Conservation (phyloP, 2,888 invertebrate species). For the Sylvicola cinctus region DNA sequence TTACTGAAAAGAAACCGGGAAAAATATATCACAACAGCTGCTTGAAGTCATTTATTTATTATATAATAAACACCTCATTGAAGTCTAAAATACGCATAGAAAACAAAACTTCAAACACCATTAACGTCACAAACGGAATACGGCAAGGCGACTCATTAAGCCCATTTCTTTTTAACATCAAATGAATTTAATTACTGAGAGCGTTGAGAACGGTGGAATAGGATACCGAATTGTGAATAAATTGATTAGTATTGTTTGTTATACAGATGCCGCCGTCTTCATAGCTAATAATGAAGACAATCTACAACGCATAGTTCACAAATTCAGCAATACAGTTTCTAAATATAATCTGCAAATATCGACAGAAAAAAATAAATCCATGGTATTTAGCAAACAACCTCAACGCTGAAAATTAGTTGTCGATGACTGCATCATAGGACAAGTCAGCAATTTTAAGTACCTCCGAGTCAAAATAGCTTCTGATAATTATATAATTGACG, state of each 20-base stretch:
- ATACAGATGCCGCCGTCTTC: background rate
- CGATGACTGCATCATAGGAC: background rate
- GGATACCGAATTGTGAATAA: background rate
- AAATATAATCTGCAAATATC: background rate
- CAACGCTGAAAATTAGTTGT: conserved; percentile 1
- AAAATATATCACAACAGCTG: no score
- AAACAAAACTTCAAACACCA: background rate
- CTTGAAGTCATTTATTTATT: no score
- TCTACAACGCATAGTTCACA: background rate
- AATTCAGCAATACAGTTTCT: background rate
- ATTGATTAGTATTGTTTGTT: background rate
- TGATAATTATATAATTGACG: background rate
- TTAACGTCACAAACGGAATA: background rate
- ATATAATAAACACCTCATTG: no score
- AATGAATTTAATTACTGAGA: background rate
- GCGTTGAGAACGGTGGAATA: background rate
- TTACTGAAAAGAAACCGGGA: no score
- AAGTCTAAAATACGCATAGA: no score
- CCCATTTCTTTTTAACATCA: conserved; percentile 1
- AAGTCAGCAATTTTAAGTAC: background rate
- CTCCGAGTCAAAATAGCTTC: background rate
- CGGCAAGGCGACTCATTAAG: background rate
- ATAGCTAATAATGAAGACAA: background rate
- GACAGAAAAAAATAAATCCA: background rate
- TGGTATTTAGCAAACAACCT: background rate